These are phyloP conservation scores for Catocala nupta DNA, from an alignment of 2,888 invertebrate species.

Conservation along the genomic window DNA sequence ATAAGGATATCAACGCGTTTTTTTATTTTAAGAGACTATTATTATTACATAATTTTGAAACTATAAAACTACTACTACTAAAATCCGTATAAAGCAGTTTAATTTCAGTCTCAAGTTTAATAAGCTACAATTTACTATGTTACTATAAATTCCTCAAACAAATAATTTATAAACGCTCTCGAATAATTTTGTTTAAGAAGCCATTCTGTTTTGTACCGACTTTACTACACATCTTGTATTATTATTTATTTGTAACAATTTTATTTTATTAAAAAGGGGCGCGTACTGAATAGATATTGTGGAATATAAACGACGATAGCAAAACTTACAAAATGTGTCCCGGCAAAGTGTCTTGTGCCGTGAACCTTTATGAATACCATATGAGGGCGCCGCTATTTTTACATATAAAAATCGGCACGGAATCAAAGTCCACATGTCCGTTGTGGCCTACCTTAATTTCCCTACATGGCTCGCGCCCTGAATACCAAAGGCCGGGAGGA, in stretches of 20 bases:
- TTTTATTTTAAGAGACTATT: too few species aligned
- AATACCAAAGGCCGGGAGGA: conserved; percentile 76
- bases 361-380: conserved; percentile 77
- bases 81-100: too few species aligned
- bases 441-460: conserved; percentile 82
- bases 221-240: conserved; percentile 22
- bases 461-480: conserved; percentile 69
- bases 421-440: conserved; percentile 82
- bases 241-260: conserved; percentile 45
- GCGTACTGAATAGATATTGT: conserved; percentile 43
- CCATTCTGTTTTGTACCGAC: conserved; percentile 24
- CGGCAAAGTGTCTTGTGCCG: conserved; percentile 65
- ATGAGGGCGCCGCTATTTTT: conserved; percentile 74
- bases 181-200: conserved; percentile 28
- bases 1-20: too few species aligned
- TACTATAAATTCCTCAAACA: conserved; percentile 5
- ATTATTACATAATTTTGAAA: too few species aligned
- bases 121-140: too few species aligned
- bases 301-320: conserved; percentile 46
- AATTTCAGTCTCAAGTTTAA: too few species aligned
- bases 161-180: conserved; percentile 35
- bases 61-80: too few species aligned
- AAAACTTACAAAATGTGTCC: conserved; percentile 61
- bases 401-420: conserved; percentile 77
- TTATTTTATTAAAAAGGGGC: conserved; percentile 52